Evolutionary conservation across 2,113 vertebrate genomes (phyloP).

Genomic region (Boleophthalmus pectinirostris): DNA sequence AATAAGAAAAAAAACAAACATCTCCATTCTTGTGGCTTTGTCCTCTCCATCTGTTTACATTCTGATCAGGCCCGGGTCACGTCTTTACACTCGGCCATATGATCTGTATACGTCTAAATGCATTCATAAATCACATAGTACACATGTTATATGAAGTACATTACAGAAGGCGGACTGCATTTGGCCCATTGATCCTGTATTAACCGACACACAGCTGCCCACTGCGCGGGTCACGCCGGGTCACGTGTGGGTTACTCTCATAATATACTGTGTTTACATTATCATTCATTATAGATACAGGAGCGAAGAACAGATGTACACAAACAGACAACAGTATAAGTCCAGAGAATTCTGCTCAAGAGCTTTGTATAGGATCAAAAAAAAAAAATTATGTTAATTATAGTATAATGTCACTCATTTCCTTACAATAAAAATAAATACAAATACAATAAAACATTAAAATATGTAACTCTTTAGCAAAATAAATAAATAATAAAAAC

Average conservation of each 20-base stretch:
- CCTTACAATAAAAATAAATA: no score
- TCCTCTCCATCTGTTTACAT: conserved; percentile 67
- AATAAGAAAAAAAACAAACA: neutral
- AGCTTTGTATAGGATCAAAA: no score
- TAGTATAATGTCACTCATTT: no score
- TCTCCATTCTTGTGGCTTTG: neutral
- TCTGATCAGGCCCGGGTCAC: neutral
- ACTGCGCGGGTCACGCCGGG: conserved; percentile 60
- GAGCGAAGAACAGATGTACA: neutral
- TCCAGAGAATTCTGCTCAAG: no score
- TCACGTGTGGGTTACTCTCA: neutral
- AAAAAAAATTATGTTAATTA: no score
- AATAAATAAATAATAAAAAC: no score
- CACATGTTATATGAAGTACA: conserved; percentile 52
- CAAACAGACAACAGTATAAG: neutral
- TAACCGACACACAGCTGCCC: conserved; percentile 73
- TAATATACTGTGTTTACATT: neutral
- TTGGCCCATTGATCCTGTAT: conserved; percentile 77
- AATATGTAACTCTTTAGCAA: no score
- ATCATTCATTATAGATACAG: neutral
- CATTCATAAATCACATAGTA: conserved; percentile 37
- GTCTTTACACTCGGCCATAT: conserved; percentile 59
- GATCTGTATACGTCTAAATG: conserved; percentile 67
- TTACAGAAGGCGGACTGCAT: conserved; percentile 65
- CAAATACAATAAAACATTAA: no score